phyloP scores from a whole-genome alignment of 53 echinoderm and acorn worm species.

The Paracentrotus lividus region DNA sequence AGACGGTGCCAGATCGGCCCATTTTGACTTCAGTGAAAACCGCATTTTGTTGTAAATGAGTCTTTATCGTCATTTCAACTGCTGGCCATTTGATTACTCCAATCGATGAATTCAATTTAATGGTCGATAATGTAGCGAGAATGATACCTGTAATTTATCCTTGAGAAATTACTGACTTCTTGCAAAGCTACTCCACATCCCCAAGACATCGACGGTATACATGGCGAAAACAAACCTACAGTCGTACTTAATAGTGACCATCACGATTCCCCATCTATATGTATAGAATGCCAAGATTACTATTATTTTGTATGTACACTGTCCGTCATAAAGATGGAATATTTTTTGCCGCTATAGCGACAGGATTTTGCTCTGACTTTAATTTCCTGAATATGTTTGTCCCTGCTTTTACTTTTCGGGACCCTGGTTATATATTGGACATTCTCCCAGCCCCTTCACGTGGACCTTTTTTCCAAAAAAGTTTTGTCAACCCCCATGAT shows the following conservation, averaged over 20 bases:
- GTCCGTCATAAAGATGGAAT: too few relatives aligned
- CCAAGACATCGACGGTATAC: background rate
- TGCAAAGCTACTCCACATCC: background rate
- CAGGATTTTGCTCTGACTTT: too few relatives aligned
- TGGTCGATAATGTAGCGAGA: constrained; percentile 23
- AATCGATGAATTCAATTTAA: constrained; percentile 53
- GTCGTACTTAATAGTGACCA: background rate
- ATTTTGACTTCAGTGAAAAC: background rate
- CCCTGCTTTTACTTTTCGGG: too few relatives aligned
- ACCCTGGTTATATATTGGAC: too few relatives aligned
- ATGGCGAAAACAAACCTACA: background rate
- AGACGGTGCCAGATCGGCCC: constrained; percentile 3
- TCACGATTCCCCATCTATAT: background rate
- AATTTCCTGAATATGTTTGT: too few relatives aligned
- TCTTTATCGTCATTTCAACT: background rate
- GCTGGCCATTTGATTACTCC: constrained; percentile 2
- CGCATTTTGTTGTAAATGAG: constrained; percentile 22
- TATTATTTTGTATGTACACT: too few relatives aligned
- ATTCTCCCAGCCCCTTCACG: too few relatives aligned
- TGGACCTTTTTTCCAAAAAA: too few relatives aligned
- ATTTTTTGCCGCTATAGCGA: too few relatives aligned
- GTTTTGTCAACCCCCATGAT: too few relatives aligned
- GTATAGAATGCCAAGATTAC: too few relatives aligned
- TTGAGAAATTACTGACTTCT: background rate
- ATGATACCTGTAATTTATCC: constrained; percentile 50